These are phyloP conservation scores for Lepidurus packardi DNA, from an alignment of 1,140 invertebrate species.

Conservation along the genomic window DNA sequence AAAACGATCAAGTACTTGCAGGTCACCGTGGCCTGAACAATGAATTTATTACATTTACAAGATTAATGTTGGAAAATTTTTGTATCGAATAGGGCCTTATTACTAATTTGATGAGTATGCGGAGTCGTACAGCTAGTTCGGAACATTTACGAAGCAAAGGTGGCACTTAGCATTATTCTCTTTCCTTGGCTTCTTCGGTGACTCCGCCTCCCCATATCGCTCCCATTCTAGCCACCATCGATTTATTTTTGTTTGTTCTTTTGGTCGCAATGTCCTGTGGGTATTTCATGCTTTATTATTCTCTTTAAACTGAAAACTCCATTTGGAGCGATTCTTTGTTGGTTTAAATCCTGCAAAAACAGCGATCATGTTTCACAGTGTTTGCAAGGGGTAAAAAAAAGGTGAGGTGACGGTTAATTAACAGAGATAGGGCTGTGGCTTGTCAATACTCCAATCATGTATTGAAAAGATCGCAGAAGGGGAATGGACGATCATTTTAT, in stretches of 20 bases:
- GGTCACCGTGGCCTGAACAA: no score
- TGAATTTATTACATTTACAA: neutral
- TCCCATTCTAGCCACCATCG: conserved; percentile 11
- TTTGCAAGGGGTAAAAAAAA: neutral
- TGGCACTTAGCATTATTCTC: conserved; percentile 14
- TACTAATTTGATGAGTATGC: conserved; percentile 16
- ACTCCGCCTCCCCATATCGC: conserved; percentile 7
- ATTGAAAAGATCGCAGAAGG: conserved; percentile 13
- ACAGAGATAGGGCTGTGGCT: neutral
- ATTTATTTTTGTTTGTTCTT: neutral
- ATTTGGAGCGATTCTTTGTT: neutral
- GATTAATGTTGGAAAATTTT: neutral
- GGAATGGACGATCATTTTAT: neutral
- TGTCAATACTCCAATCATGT: conserved; percentile 9
- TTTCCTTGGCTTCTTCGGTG: conserved; percentile 4
- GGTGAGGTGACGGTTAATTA: neutral
- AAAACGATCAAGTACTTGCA: no score
- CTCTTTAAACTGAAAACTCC: neutral
- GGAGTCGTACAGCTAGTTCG: conserved; percentile 17
- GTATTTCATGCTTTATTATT: conserved; percentile 4
- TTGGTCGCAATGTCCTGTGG: neutral
- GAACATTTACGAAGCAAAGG: conserved; percentile 15
- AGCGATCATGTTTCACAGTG: neutral
- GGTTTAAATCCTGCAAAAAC: neutral
- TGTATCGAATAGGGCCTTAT: neutral